phyloP scores from a whole-genome alignment of 2,888 invertebrate genomes.

The Eustalomyia histrio region DNA sequence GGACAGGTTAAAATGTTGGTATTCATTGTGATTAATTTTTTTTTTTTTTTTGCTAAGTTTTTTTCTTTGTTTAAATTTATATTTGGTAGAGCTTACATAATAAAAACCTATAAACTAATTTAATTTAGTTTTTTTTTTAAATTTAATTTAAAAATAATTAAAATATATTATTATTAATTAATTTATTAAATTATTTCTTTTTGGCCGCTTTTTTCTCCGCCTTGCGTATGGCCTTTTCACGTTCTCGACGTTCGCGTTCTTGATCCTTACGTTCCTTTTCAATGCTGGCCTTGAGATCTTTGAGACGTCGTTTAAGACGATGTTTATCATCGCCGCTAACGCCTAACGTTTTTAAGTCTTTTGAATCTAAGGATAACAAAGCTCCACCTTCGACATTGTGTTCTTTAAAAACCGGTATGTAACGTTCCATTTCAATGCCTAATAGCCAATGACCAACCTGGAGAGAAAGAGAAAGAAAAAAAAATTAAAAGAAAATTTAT shows the following conservation, averaged over 20 bases:
- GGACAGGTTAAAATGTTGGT: slow-evolving; percentile 44
- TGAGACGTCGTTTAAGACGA: slow-evolving; percentile 90
- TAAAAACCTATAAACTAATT: slow-evolving; percentile 52
- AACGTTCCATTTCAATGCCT: slow-evolving; percentile 90
- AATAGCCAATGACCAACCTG: slow-evolving; percentile 96
- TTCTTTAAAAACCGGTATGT: slow-evolving; percentile 92
- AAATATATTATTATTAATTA: slow-evolving; percentile 58
- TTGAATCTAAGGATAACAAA: slow-evolving; percentile 92
- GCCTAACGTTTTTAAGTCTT: slow-evolving; percentile 93
- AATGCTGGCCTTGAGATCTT: slow-evolving; percentile 88
- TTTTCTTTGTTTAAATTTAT: slow-evolving; percentile 53
- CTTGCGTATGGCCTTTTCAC: slow-evolving; percentile 91
- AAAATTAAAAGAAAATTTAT: not conserved
- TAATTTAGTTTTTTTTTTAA: slow-evolving; percentile 58
- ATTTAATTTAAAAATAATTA: slow-evolving; percentile 54
- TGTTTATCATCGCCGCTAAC: slow-evolving; percentile 90
- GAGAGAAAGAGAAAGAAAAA: not conserved
- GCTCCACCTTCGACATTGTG: slow-evolving; percentile 92
- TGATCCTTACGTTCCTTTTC: slow-evolving; percentile 86
- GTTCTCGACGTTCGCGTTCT: slow-evolving; percentile 91
- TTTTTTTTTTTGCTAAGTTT: slow-evolving; percentile 67
- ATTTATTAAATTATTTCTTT: slow-evolving; percentile 80
- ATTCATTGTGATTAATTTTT: slow-evolving; percentile 66
- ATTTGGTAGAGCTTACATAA: slow-evolving; percentile 63
- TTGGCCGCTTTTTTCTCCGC: slow-evolving; percentile 90